Evolutionary conservation across 2,888 invertebrate genomes (phyloP).

Genomic region (Digitonthophagus gazella): DNA sequence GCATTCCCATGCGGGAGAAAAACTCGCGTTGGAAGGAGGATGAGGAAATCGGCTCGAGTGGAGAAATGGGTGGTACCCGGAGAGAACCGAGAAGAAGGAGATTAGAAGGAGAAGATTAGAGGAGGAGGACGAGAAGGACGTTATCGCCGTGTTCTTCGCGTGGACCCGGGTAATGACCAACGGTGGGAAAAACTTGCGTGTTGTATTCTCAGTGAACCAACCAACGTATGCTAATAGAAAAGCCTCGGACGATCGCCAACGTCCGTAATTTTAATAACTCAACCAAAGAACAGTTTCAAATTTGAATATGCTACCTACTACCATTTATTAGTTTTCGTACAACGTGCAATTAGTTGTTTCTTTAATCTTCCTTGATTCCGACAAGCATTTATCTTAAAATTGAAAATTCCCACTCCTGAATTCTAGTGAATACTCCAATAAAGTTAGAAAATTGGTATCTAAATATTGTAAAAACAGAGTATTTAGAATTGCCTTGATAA

Average conservation of each 20-base stretch:
- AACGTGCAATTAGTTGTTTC: too few species aligned
- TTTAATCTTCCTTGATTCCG: too few species aligned
- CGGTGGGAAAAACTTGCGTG: slow-evolving; percentile 50
- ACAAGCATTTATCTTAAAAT: too few species aligned
- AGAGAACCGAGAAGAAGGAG: slow-evolving; percentile 7
- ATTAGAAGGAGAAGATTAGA: slow-evolving; percentile 9
- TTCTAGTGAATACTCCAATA: too few species aligned
- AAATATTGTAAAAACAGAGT: too few species aligned
- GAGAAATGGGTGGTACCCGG: neutral
- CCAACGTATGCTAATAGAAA: slow-evolving; percentile 42
- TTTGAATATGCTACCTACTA: neutral
- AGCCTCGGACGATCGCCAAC: slow-evolving; percentile 35
- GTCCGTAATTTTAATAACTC: too few species aligned
- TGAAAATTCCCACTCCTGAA: too few species aligned
- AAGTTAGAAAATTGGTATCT: too few species aligned
- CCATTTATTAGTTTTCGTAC: too few species aligned
- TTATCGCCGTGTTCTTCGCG: slow-evolving; percentile 7
- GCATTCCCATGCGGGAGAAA: slow-evolving; percentile 25
- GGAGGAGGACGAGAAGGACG: slow-evolving; percentile 16
- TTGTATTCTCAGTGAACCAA: slow-evolving; percentile 48
- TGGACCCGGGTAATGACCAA: slow-evolving; percentile 41
- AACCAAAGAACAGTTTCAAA: neutral
- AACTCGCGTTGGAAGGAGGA: slow-evolving; percentile 10
- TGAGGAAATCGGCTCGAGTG: slow-evolving; percentile 11
- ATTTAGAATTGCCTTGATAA: too few species aligned